These are phyloP conservation scores for Gadopsis marmoratus DNA, from an alignment of 2,797 vertebrate genomes.

Conservation along the genomic window DNA sequence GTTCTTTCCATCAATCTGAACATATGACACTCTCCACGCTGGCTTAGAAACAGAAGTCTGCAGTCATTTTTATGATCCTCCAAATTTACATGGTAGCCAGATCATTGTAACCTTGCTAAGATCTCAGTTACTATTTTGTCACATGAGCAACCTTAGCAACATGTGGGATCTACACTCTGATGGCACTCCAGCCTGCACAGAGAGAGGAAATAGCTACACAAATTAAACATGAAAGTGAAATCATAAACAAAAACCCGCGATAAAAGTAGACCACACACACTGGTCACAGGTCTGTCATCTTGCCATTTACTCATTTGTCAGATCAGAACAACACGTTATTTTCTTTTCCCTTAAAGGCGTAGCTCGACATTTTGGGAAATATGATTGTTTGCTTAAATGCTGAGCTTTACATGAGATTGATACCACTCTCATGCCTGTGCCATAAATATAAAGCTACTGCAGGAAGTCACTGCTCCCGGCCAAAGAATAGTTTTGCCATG, in stretches of 20 bases:
- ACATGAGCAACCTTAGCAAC: slow-evolving; percentile 26
- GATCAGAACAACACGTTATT: slow-evolving; percentile 16
- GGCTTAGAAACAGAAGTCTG: slow-evolving; percentile 62
- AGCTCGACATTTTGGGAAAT: slow-evolving; percentile 5
- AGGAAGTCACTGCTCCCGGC: not conserved
- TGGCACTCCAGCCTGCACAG: not conserved
- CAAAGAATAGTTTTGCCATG: not conserved
- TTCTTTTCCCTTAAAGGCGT: slow-evolving; percentile 1
- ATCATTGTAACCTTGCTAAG: slow-evolving; percentile 11
- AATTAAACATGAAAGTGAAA: slow-evolving; percentile 41
- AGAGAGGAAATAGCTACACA: slow-evolving; percentile 29
- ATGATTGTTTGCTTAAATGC: not conserved
- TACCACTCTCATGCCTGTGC: not conserved
- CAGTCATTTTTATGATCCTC: slow-evolving; percentile 31
- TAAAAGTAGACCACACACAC: slow-evolving; percentile 19
- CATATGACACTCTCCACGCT: slow-evolving; percentile 64
- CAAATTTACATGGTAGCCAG: slow-evolving; percentile 34
- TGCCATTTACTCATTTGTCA: slow-evolving; percentile 33
- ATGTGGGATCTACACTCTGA: slow-evolving; percentile 6
- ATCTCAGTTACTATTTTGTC: slow-evolving; percentile 1
- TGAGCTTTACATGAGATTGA: not conserved
- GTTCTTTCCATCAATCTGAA: slow-evolving; percentile 46
- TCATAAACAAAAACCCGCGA: slow-evolving; percentile 3
- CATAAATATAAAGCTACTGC: slow-evolving; percentile 1
- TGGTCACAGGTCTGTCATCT: not conserved